Evolutionary conservation across 2,888 invertebrate species (phyloP).

Genomic region (Eudasyphora cyanicolor): DNA sequence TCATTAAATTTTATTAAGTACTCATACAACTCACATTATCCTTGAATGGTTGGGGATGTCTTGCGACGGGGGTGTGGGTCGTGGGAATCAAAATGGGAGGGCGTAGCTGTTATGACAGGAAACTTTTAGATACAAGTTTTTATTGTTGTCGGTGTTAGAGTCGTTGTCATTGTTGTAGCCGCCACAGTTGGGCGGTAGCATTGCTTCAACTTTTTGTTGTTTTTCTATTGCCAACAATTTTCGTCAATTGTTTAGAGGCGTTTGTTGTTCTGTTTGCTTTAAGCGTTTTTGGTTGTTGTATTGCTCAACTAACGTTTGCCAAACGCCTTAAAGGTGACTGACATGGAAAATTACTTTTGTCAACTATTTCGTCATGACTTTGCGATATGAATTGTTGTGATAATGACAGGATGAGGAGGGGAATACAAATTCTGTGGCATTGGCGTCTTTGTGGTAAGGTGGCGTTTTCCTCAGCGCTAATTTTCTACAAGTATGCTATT

Average conservation of each 20-base stretch:
- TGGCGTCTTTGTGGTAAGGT: too few species aligned
- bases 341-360: conserved; percentile 56
- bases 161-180: background rate
- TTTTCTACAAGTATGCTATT: too few species aligned
- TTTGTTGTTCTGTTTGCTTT: conserved; percentile 3
- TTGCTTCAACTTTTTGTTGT: background rate
- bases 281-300: conserved; percentile 14
- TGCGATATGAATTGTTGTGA: background rate
- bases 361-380: conserved; percentile 26
- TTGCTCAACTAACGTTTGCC: conserved; percentile 32
- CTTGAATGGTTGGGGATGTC: background rate
- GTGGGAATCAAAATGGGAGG: background rate
- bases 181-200: background rate
- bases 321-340: conserved; percentile 54
- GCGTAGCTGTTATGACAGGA: conserved; percentile 12
- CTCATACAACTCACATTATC: conserved; percentile 20
- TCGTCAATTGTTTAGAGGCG: background rate
- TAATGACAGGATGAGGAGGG: background rate
- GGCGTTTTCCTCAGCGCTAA: too few species aligned
- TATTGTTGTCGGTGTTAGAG: background rate
- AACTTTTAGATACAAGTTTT: conserved; percentile 34
- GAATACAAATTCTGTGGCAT: too few species aligned
- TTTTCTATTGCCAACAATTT: background rate
- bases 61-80: background rate
- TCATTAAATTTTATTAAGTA: conserved; percentile 53